Base-by-base conservation (phyloP, 1,140 invertebrate genomes). In the Mylabris phalerata region DNA sequence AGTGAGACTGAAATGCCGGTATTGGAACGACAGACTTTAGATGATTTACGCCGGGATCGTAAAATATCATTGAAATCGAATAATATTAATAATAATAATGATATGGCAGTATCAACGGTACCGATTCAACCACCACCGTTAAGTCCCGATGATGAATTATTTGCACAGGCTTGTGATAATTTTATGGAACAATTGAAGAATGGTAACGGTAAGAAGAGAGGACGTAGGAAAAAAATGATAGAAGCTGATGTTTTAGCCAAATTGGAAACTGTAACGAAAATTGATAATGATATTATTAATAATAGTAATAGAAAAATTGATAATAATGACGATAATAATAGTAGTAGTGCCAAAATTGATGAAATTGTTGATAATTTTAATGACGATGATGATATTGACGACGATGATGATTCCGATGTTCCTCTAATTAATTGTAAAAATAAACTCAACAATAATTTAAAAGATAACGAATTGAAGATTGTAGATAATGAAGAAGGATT, bases 101-200 rank as follows among this genome's bases (percentile, higher is more conserved):
- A 43, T n/a, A 57, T 59, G 9, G 3, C 27, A 62, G 19, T 41
- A 27, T 24, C 13, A 32, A 4, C 32, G 7, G 7, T 32, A 32
- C 2, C 4, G 32, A 4, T 50, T 2, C 47, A 38, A 47, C 45
- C 77, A 59, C 70, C 75, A 0, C 66, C 72, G 3, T 4, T 19
- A 19, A 72, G 75, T 56, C 74, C 78, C 0, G 71, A 78, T 13
- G 78, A 79, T 52, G 63, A 70, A 49, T 58, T 68, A 3, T 74
- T 74, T 48, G 75, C 78, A 49, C 79, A 73, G 64, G 79, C 84
- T 9, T 87, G 85, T 77, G 84, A 87, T 76, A 84, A 77, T 68
- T 86, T 88, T 72, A 78, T 87, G 74, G 83, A 85, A 71, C 82
- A 87, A 71, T 71, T 87, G 27, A 81, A 83, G 62, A 75, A 69